Evolutionary conservation across 1,140 invertebrate species (phyloP).

Genomic region (Atopsyche davidsoni): DNA sequence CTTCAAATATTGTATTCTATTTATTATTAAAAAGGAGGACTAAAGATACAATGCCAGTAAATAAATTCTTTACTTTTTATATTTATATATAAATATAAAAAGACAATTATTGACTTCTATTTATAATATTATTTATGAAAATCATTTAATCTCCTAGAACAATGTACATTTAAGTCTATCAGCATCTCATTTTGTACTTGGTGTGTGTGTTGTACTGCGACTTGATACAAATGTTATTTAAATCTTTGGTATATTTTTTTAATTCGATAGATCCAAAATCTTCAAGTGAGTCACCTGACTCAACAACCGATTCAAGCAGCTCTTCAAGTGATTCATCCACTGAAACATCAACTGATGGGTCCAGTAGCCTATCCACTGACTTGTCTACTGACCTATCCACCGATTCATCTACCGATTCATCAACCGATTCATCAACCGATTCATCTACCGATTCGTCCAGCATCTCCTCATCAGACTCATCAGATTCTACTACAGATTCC

Average conservation of each 20-base stretch:
- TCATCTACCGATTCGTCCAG: constrained; percentile 17
- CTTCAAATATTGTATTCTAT: no score
- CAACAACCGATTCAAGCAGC: neutral
- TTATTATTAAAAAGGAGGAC: no score
- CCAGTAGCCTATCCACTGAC: no score
- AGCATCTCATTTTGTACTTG: no score
- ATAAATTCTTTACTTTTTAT: no score
- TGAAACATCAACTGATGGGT: constrained; percentile 10
- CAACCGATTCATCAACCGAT: constrained; percentile 15
- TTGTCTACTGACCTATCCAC: constrained; percentile 7
- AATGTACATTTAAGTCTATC: no score
- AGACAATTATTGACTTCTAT: no score
- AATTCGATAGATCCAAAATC: neutral
- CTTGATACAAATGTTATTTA: neutral
- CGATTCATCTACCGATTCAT: constrained; percentile 1
- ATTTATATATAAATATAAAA: no score
- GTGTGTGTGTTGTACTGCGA: no score
- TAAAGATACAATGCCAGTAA: no score
- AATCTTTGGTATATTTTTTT: neutral
- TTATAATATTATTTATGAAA: no score
- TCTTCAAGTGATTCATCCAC: constrained; percentile 8
- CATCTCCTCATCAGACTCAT: constrained; percentile 20
- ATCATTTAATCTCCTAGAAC: no score
- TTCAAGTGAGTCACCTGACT: neutral
- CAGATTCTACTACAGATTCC: constrained; percentile 27